Conservation (phyloP, 2,888 invertebrate genomes). For the Eledona agricola region DNA sequence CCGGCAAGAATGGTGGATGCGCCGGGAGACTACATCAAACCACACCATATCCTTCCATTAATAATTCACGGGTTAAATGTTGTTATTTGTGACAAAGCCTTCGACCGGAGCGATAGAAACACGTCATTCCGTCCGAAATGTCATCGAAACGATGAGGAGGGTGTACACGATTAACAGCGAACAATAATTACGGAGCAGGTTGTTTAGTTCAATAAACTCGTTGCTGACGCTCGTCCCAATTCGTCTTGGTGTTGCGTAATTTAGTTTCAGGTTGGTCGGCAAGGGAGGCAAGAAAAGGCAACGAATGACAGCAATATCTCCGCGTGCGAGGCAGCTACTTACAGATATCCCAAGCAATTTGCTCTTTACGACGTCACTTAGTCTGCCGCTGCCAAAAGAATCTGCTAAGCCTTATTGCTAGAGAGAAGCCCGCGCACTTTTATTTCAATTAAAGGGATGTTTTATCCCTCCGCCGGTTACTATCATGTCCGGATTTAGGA, state of each 20-base stretch:
- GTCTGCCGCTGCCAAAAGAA: conserved; percentile 40
- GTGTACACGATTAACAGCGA: too few relatives aligned
- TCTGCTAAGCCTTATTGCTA: conserved; percentile 37
- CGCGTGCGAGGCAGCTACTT: conserved; percentile 54
- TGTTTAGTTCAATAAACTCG: too few relatives aligned
- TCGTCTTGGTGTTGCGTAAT: conserved; percentile 36
- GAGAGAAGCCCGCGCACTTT: conserved; percentile 34
- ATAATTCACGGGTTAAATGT: too few relatives aligned
- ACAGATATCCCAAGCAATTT: conserved; percentile 59
- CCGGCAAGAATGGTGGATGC: too few relatives aligned
- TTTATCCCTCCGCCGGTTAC: conserved; percentile 31
- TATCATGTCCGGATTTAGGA: conserved; percentile 37
- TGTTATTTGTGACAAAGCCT: too few relatives aligned
- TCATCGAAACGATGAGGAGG: too few relatives aligned
- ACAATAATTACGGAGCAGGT: too few relatives aligned
- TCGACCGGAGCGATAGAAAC: too few relatives aligned
- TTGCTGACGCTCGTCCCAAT: too few relatives aligned
- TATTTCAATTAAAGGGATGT: conserved; percentile 43
- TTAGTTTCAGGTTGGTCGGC: conserved; percentile 26
- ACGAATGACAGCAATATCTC: conserved; percentile 56
- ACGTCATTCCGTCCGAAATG: too few relatives aligned
- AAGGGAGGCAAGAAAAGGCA: conserved; percentile 37
- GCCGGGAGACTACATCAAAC: too few relatives aligned
- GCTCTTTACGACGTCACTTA: conserved; percentile 58
- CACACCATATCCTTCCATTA: too few relatives aligned